Evolutionary conservation across 1,140 invertebrate genomes (phyloP).

Genomic region (Carcinoscorpius rotundicauda): DNA sequence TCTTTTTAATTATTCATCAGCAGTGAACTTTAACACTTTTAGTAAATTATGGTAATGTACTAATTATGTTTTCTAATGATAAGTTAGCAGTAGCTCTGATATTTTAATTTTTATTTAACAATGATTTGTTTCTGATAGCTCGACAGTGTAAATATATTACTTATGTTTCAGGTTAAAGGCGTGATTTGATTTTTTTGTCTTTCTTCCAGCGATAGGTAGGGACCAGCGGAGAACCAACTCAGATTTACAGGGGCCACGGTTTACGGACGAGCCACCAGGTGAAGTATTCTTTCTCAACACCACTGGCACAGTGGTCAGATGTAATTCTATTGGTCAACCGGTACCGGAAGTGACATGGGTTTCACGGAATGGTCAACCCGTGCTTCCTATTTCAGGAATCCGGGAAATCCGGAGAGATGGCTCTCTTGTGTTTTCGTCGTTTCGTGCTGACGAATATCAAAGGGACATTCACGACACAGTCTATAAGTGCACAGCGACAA

Average conservation of each 20-base stretch:
- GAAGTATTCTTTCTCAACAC: slow-evolving; percentile 87
- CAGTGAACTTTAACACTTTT: too few species aligned
- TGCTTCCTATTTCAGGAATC: slow-evolving; percentile 50
- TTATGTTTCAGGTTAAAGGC: too few species aligned
- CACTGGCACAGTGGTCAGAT: slow-evolving; percentile 81
- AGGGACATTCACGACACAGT: slow-evolving; percentile 41
- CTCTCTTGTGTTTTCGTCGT: slow-evolving; percentile 30
- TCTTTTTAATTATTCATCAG: too few species aligned
- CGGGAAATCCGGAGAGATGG: slow-evolving; percentile 45
- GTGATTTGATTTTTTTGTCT: too few species aligned
- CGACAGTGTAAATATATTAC: too few species aligned
- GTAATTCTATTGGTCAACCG: slow-evolving; percentile 76
- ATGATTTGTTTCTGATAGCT: too few species aligned
- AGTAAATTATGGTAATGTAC: too few species aligned
- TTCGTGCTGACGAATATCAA: slow-evolving; percentile 29
- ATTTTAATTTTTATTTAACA: too few species aligned
- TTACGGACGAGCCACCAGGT: slow-evolving; percentile 79
- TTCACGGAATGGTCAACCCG: slow-evolving; percentile 44
- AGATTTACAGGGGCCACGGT: slow-evolving; percentile 54
- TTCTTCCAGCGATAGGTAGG: too few species aligned
- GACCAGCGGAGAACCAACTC: too few species aligned
- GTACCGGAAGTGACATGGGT: slow-evolving; percentile 75
- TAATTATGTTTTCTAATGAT: too few species aligned
- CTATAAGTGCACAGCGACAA: slow-evolving; percentile 55
- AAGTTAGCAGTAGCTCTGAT: too few species aligned